Evolutionary conservation across 1,140 invertebrate genomes (phyloP), one percentile per base, ranked within the genome.

Genomic region (Microplitis mediator): DNA sequence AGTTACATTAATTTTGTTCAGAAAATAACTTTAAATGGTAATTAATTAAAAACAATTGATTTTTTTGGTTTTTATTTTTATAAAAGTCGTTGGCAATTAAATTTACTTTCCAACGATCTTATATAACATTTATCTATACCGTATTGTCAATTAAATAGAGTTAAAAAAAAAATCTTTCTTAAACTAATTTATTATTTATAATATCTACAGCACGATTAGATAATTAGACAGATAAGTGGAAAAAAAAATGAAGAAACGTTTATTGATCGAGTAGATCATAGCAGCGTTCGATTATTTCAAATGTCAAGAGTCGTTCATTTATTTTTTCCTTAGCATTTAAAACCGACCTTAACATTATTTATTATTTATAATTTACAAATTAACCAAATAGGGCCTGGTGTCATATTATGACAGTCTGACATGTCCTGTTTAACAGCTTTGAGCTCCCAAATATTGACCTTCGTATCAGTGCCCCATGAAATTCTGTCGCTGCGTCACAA

Each of bases 391-490:
- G 71, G 13, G 63, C 32, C 23, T 23, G 23, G 23, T 52, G 39
- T 9, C 39, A 5, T 45, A 66, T 13, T 16, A 56, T 31, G 31
- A 31, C 3, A 39, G 13, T 63, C 4, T 36, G 60, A 70, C 9
- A 84, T 84, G 83, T 79, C 81, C 75, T 86, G 84, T 75, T 66
- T 83, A 50, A 74, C 69, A 61, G 80, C 76, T n/a, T 11, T 84
- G 8, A 71, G 78, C 31, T 72, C 73, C 14, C 84, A 86, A 61
- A 65, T 84, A 61, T 56, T 74, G 5, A 80, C 82, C 4, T 71
- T 84, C 61, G 35, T 86, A 8, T 78, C 71, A 39, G 70, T 77
- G 6, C 83, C 84, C 0, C 77, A 83, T 14, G 80, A 86, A 65
- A 72, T 86, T n/a, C n/a, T 84, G 3, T 70, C 80, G 6, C 65